A percentile compares a stretch with the other conserved stretches of the same genome.
Conservation (phyloP, 2,113 vertebrate species). For the Apteryx mantelli region DNA sequence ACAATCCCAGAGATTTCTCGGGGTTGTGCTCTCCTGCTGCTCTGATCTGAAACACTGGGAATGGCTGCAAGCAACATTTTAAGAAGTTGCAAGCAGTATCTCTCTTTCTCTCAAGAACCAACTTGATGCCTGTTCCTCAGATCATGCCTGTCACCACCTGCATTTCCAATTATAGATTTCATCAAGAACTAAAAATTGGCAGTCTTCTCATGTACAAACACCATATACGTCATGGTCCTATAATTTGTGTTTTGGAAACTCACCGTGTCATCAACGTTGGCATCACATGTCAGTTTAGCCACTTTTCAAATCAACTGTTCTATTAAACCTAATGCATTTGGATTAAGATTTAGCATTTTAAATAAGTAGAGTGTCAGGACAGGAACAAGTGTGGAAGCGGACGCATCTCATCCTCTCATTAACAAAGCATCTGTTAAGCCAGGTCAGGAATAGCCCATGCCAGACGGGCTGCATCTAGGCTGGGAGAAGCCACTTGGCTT, state of each 20-base stretch:
- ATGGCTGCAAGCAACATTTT: neutral
- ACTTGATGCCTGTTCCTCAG: neutral
- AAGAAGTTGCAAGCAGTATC: neutral
- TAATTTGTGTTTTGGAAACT: rapidly evolving
- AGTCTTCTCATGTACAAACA: neutral
- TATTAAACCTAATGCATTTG: neutral
- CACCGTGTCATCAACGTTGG: neutral
- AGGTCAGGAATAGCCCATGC: neutral
- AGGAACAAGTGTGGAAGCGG: neutral
- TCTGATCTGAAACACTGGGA: neutral
- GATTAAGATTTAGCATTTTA: neutral
- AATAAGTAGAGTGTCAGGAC: neutral
- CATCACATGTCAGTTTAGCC: rapidly evolving
- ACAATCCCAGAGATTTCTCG: neutral
- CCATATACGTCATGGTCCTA: rapidly evolving
- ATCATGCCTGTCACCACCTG: rapidly evolving
- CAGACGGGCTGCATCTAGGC: neutral
- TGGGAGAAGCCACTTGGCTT: neutral
- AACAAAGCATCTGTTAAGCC: neutral
- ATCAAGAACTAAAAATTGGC: neutral
- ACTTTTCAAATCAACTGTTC: neutral
- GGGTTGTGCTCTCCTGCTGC: neutral
- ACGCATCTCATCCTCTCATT: rapidly evolving
- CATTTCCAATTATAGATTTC: neutral
- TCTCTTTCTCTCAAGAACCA: neutral